Conservation (phyloP, 2,888 invertebrate genomes). For the Epinotia brunnichana region DNA sequence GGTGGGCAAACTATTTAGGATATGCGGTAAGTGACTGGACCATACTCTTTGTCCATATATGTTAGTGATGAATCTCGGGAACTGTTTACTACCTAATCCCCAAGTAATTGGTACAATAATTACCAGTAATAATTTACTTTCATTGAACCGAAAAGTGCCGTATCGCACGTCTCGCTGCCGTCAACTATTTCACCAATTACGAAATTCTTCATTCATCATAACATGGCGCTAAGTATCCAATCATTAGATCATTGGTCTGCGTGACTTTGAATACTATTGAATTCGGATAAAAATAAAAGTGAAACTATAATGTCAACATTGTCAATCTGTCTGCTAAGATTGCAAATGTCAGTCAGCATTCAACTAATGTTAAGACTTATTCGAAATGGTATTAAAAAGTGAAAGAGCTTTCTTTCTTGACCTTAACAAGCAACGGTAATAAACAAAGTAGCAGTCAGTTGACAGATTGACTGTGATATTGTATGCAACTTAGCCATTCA, state of each 20-base stretch:
- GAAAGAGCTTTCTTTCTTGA: constrained; percentile 22
- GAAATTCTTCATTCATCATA: constrained; percentile 15
- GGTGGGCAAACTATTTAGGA: no score
- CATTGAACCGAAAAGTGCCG: neutral
- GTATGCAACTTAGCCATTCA: no score
- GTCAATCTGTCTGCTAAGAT: constrained; percentile 1
- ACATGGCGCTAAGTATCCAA: constrained; percentile 9
- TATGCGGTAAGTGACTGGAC: no score
- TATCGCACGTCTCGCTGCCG: constrained; percentile 2
- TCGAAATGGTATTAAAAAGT: neutral
- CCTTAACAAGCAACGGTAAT: constrained; percentile 1
- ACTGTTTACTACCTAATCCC: no score
- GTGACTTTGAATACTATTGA: constrained; percentile 7
- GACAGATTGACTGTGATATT: no score
- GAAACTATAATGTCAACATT: neutral
- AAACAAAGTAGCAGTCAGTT: neutral
- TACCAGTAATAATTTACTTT: neutral
- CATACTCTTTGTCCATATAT: no score
- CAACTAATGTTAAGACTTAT: constrained; percentile 5
- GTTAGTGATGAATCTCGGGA: no score
- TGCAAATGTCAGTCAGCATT: constrained; percentile 16
- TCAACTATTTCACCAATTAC: constrained; percentile 25
- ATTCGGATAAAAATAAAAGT: constrained; percentile 13
- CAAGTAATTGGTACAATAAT: neutral
- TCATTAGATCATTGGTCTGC: constrained; percentile 22